Evolutionary conservation across 1,140 invertebrate genomes (phyloP), one percentile per base, ranked within the genome.

Genomic region (Dreissena rostriformis): DNA sequence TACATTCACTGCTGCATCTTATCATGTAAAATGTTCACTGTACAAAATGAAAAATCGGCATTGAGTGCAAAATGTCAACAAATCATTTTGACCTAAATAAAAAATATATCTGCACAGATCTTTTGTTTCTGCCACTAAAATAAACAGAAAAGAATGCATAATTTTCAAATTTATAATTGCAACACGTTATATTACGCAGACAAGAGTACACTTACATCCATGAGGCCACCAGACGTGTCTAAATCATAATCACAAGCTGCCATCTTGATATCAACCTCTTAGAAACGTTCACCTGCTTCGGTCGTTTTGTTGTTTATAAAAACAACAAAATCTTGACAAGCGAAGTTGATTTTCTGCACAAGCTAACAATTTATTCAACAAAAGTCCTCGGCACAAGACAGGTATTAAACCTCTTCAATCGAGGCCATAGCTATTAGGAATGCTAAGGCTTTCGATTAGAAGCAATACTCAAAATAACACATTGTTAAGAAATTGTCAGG

Each of bases 221-320:
- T 96, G 28, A 96, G 92, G 80, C 95, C 95, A 85, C 95, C 95
- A 82, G 95, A 95, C 52, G 94, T 94, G 88, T 95, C 94, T 76
- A 96, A 92, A 93, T 96, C 95, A 90, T 96, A 96, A 81, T 93
- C 90, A 22, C 91, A 89, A 55, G 91, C 87, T 76, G 90, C 86
- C 91, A 92, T 92, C 55, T 84, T 89, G 97, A 94, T 97, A 97
- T 22, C 97, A 98, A 71, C 53, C 22, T 39, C 39, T 39, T 39
- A 39, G 39, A 39, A 39, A 39, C 39, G 51, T 55, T 81, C 29
- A 80, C 49, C 26, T 55, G 29, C 29, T 72, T 24, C 55, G 55
- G 17, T 51, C n/a, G 70, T 28, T 15, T 17, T 66, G 17, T 66
- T 17, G 28, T 66, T 22, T 28, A 12, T 28, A 12, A 66, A 66